Evolutionary conservation across 2,113 vertebrate genomes (phyloP), one percentile per base, ranked within the genome.

Genomic region (Crotalus viridis): DNA sequence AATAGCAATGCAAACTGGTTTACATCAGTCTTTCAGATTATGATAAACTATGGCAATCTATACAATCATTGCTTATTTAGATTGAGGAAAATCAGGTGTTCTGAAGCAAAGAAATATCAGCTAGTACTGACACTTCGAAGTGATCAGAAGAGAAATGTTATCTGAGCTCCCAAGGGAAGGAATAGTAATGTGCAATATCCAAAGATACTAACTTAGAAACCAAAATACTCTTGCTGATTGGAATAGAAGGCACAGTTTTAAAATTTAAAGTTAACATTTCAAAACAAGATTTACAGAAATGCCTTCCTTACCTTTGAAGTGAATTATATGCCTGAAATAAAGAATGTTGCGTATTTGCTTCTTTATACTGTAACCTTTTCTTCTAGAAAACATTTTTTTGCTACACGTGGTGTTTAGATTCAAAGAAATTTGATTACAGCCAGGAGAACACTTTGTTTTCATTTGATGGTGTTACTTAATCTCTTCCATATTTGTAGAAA

Each of bases 201-300:
- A 21, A 57, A 81, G 9, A n/a, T 87, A 10, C 56, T 48, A 22
- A 91, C 85, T 92, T 74, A 56, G 92, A 95, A 87, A 55, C 69
- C 94, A 89, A 92, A 81, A 94, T 5, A 57, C 88, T 85, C 39
- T 64, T 64, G 87, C 33, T 28, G 61, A 8, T 46, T 89, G 52
- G 85, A 88, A 55, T 61, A 52, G 43, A 91, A 89, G 43, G 33
- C 19, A 5, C 1, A 61, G n/a, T 54, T 87, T 90, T 90, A 93
- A 93, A 87, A 57, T 39, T 92, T 85, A 85, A 39, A 91, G 61
- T 61, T 91, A 91, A 57, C 24, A 88, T 93, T 91, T 89, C 90
- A 93, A 59, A 91, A 54, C 88, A 43, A 54, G 22, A 54, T 52
- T 89, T 91, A 91, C 33, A 43, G 64, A 61, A 87, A 88, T 59